Base-by-base conservation (phyloP, 2,797 vertebrate genomes). In the Sparus aurata region DNA sequence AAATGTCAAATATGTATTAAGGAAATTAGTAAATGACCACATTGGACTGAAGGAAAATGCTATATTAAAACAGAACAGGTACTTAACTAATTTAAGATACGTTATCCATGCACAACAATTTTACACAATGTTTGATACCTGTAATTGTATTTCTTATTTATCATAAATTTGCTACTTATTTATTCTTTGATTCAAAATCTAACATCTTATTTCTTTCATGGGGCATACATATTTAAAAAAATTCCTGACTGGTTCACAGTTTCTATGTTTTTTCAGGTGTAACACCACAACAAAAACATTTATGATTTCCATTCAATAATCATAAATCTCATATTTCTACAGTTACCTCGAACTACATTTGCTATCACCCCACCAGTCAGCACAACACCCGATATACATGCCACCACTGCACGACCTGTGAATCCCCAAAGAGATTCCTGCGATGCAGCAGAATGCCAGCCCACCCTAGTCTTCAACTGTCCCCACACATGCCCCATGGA, bases 1-100 rank as follows among this genome's bases (percentile, higher is more conserved):
- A 43, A 27, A 63, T 38, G 38, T 23, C 20, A 54, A 30, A 27
- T 25, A 15, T 15, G 8, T 6, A 12, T 23, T 70, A n/a, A 50
- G n/a, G 11, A 69, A 47, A 41, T 25, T n/a, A 53, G 22, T 38
- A 7, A 41, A 62, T 71, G 52, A 62, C 18, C 34, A 72, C 6
- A 12, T 25, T 13, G 3, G 47, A 41, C 25, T 34, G 63, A 50
- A 34, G n/a, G 1, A 1, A 10, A 22, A 58, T 69, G 22, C 16
- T 55, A 17, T 20, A 46, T n/a, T 30, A 46, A 16, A n/a, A 18
- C 41, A 57, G 46, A 8, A 34, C 18, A 46, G 6, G 41, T 34
- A 41, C 23, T 12, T 30, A 6, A 16, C 12, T 45, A 43, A 54
- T 18, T 45, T 25, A 27, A 68, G 17, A 46, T 69, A 15, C 20